phyloP scores from a whole-genome alignment of 2,113 vertebrate genomes.

The Planiliza haematocheilus region DNA sequence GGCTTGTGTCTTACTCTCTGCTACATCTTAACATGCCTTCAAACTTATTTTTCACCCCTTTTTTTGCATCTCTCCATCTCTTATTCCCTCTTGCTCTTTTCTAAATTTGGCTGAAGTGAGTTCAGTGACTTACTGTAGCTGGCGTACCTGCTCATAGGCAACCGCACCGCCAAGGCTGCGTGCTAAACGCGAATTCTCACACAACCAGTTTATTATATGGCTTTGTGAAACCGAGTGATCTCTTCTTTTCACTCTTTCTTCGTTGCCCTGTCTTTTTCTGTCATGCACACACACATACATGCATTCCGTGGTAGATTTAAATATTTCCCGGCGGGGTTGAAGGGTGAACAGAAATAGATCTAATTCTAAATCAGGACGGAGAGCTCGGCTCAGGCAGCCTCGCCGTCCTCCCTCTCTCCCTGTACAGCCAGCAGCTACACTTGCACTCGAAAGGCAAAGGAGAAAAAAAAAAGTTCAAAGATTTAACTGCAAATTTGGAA shows the following conservation, averaged over 20 bases:
- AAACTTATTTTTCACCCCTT: neutral
- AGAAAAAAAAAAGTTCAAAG: slow-evolving; percentile 54
- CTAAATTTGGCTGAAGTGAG: slow-evolving; percentile 21
- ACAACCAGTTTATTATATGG: slow-evolving; percentile 16
- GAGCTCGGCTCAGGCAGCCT: slow-evolving; percentile 55
- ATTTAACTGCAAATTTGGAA: slow-evolving; percentile 25
- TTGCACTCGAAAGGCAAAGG: slow-evolving; percentile 15
- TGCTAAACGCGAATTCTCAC: slow-evolving; percentile 33
- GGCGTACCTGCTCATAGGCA: slow-evolving; percentile 1
- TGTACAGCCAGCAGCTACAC: slow-evolving; percentile 50
- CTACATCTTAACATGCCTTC: slow-evolving; percentile 37
- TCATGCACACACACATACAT: neutral
- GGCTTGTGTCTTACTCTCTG: slow-evolving; percentile 50
- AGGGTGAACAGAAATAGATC: slow-evolving; percentile 82
- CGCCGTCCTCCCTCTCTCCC: slow-evolving; percentile 13
- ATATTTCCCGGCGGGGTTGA: slow-evolving; percentile 76
- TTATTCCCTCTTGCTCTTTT: slow-evolving; percentile 4
- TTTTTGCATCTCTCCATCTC: neutral
- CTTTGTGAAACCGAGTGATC: slow-evolving; percentile 10
- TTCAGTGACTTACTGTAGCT: slow-evolving; percentile 25
- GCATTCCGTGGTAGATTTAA: slow-evolving; percentile 74
- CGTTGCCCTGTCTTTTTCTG: neutral
- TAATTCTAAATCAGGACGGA: slow-evolving; percentile 82
- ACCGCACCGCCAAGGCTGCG: slow-evolving; percentile 2
- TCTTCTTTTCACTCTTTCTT: slow-evolving; percentile 5